Percentiles rank a stretch among this genome's conserved stretches.
phyloP scores from a whole-genome alignment of 1,140 invertebrate species.

The Plodia interpunctella region DNA sequence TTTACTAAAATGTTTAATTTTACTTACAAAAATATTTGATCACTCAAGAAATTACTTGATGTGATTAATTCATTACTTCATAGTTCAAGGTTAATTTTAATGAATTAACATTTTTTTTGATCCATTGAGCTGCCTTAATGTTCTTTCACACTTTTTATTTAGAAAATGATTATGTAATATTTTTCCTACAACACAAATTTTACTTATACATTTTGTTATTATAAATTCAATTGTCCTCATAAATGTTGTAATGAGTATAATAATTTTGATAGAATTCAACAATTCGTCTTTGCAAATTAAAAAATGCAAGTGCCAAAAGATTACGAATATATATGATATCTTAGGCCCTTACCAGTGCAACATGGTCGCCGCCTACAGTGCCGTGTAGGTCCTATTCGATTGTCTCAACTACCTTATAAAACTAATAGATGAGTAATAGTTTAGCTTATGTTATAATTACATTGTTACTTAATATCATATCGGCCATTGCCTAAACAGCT shows the following conservation, averaged over 20 bases:
- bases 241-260: too few species aligned
- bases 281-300: neutral
- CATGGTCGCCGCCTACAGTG: conserved; percentile 11
- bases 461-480: conserved; percentile 13
- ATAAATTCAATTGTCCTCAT: too few species aligned
- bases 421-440: neutral
- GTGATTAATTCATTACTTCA: neutral
- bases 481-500: neutral
- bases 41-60: neutral
- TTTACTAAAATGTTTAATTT: neutral
- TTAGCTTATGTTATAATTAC: conserved; percentile 3
- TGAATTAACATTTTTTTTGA: neutral
- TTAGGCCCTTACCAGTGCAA: conserved; percentile 39
- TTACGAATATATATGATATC: conserved; percentile 33
- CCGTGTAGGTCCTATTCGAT: neutral
- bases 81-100: neutral
- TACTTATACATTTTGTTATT: too few species aligned
- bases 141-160: neutral
- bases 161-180: conserved; percentile 2
- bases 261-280: too few species aligned
- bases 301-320: conserved; percentile 33
- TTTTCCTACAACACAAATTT: neutral
- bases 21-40: neutral
- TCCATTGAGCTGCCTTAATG: conserved; percentile 2
- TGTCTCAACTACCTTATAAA: neutral